Evolutionary conservation across 2,888 invertebrate genomes (phyloP), one percentile per base, ranked within the genome.

Genomic region (Tenthredo livida): DNA sequence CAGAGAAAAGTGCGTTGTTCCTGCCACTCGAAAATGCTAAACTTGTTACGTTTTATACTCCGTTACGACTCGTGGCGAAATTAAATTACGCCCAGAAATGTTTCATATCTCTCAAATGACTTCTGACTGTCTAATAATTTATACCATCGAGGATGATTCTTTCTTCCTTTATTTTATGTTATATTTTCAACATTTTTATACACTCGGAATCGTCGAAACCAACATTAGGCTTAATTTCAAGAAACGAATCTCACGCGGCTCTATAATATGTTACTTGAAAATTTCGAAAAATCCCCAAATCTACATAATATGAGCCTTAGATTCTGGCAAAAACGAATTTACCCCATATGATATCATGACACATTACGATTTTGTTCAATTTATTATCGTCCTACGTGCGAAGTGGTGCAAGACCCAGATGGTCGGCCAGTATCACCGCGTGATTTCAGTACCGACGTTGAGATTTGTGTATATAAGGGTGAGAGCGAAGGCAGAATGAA

Each of bases 1-100:
- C n/a, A 21, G 10, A 61, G 58, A 40, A 58, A 61, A 58, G 25
- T 21, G 50, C 80, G 80, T 61, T 80, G 29, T 77, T 61, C 40
- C 37, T 40, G 40, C 21, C 61, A 40, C 80, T 80, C 40, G 10
- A 33, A 61, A 80, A 80, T 80, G 80, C 61, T 80, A 80, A 80
- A 80, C 80, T 80, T 80, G 80, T 80, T 80, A 80, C 80, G 61
- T 80, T 80, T 80, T 80, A 80, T 80, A 80, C 61, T 58, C 58
- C 37, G 33, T 80, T 61, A 61, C n/a, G 80, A 80, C 58, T 61
- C n/a, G 61, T 21, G 37, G 80, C 12, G 21, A 80, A 61, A 80
- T 80, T 80, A 61, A 80, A 80, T 80, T 80, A 80, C 61, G 5
- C 61, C 25, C 58, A 37, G 80, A 80, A 58, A 80, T 80, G 58